Conservation (phyloP, 2,797 vertebrate species). For the Anolis apletophallus region DNA sequence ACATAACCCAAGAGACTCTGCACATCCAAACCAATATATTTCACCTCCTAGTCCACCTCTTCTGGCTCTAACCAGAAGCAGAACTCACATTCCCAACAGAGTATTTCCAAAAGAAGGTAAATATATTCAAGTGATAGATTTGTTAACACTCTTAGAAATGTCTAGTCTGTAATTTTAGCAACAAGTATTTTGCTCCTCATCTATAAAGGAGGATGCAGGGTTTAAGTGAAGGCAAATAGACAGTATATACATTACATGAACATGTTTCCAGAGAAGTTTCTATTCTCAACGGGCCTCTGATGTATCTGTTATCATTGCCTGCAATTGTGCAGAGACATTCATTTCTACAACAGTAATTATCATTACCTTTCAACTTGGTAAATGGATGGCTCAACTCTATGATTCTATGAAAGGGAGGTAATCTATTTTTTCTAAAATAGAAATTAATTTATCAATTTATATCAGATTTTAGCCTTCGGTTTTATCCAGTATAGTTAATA, state of each 20-base stretch:
- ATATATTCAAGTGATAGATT: conserved; percentile 47
- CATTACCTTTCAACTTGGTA: not conserved
- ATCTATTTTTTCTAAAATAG: not conserved
- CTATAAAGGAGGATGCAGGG: not conserved
- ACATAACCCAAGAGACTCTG: conserved; percentile 53
- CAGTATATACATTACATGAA: not conserved
- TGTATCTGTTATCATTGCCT: not conserved
- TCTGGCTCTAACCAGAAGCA: conserved; percentile 60
- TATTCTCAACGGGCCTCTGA: not conserved
- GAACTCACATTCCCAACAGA: conserved; percentile 56
- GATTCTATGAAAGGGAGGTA: no score
- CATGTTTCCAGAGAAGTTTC: not conserved
- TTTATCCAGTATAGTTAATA: not conserved
- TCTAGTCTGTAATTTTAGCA: conserved; percentile 21
- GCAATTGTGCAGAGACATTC: not conserved
- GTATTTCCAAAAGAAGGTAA: conserved; percentile 80
- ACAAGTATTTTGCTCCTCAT: not conserved
- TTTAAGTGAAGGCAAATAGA: not conserved
- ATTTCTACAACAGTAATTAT: not conserved
- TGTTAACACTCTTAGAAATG: not conserved
- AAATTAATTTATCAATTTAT: not conserved
- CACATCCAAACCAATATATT: conserved; percentile 61
- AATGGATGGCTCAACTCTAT: not conserved
- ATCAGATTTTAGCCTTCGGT: not conserved
- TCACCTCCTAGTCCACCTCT: conserved; percentile 73